Evolutionary conservation across 2,113 vertebrate genomes (phyloP).

Genomic region (Pygoscelis antarcticus): DNA sequence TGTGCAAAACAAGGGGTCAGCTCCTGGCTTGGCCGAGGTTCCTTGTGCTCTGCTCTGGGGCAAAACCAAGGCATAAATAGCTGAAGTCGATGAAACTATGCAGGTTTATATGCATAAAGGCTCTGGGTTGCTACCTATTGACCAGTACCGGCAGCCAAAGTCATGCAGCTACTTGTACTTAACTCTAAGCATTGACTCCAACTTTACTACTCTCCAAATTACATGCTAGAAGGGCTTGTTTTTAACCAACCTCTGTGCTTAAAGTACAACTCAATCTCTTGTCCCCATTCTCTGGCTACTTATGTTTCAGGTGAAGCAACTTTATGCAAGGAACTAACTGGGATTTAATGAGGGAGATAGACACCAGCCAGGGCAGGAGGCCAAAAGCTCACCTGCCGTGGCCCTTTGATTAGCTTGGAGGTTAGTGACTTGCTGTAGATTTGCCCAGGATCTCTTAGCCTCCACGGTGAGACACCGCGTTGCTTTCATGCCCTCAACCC

Average conservation of each 20-base stretch:
- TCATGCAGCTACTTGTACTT: neutral
- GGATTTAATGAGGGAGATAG: neutral
- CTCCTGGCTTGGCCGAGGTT: no score
- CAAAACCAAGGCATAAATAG: neutral
- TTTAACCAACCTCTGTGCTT: neutral
- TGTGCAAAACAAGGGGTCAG: neutral
- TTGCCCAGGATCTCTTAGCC: neutral
- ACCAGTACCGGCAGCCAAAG: neutral
- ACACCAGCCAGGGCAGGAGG: neutral
- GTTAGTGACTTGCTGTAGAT: no score
- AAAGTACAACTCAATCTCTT: neutral
- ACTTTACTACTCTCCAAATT: neutral
- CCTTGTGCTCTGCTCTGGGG: neutral
- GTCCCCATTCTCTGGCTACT: neutral
- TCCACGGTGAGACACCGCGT: fast-evolving
- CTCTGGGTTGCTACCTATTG: neutral
- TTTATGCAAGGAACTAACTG: neutral
- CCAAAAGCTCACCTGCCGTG: neutral
- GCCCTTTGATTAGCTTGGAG: neutral
- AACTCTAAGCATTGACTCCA: neutral
- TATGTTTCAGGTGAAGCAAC: neutral
- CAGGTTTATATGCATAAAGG: neutral
- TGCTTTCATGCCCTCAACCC: neutral
- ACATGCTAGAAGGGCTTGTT: fast-evolving
- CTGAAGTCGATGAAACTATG: neutral